Evolutionary conservation across 2,888 invertebrate species (phyloP), one percentile per base, ranked within the genome.

Genomic region (Pogonocherus hispidulus): DNA sequence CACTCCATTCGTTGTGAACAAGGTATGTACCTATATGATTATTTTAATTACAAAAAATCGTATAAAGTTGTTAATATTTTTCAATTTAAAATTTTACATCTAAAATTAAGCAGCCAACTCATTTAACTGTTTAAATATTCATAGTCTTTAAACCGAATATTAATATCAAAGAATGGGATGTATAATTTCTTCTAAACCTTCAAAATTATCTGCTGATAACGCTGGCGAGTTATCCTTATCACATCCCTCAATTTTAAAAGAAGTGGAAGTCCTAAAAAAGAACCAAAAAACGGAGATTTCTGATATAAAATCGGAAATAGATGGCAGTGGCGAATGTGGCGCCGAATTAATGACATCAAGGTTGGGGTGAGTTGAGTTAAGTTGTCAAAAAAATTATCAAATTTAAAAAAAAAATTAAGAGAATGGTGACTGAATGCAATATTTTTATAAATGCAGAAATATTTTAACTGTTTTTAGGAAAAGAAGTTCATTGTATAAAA

Each of bases 381-480:
- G 27, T 6, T 27, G 27, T 27, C 27, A 27, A 27, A 8, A 37
- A 37, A 37, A 8, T 11, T 41, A 5, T 52, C 19, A 9, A 22
- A 18, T 55, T 37, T 55, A 18, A 27, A 19, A 11, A 3, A 37
- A 55, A 54, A 20, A 19, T 55, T 32, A 18, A 19, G 11, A 5
- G 6, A 14, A 8, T 20, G 16, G n/a, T 54, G 14, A 11, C n/a
- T 20, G 35, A 20, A 55, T 57, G 46, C 16, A 44, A 35, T 19
- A 18, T 16, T 32, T 32, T 3, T 22, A 16, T 37, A 62, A 0
- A 62, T 62, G 8, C 20, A 46, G 37, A 37, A 37, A 49, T 16
- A 20, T 62, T 23, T 62, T 37, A 22, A 23, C 32, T 22, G 20
- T 51, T 62, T 51, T 51, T 37, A 51, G 37, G 1, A 20, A 22